Conservation (phyloP, 2,113 vertebrate species). For the Alethe castanea region DNA sequence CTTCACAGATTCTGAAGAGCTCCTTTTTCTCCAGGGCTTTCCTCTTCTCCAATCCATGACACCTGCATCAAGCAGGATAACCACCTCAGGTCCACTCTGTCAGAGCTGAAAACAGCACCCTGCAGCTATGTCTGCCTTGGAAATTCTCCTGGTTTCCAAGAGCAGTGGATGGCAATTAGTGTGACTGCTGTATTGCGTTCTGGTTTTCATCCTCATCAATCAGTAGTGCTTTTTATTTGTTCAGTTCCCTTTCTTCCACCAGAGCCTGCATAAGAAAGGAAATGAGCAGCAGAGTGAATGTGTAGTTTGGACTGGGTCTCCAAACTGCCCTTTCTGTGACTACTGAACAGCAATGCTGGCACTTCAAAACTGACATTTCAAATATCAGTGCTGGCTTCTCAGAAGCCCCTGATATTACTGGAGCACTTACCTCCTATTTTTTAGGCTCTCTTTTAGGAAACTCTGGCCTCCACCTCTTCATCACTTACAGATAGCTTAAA, state of each 20-base stretch:
- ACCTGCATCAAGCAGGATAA: not conserved
- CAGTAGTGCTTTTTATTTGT: not conserved
- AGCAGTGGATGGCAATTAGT: not conserved
- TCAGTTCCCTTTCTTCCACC: not conserved
- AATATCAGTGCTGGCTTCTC: not conserved
- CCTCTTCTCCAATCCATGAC: not conserved
- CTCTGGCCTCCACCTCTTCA: not conserved
- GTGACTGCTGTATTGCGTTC: not conserved
- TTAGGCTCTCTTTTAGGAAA: not conserved
- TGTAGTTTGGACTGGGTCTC: not conserved
- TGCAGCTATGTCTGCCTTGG: not conserved
- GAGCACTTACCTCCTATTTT: not conserved
- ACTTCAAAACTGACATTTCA: not conserved
- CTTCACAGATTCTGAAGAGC: not conserved
- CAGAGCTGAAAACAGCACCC: not conserved
- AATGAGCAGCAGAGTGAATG: not conserved
- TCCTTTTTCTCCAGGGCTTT: not conserved
- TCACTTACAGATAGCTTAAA: constrained; percentile 12
- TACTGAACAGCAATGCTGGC: not conserved
- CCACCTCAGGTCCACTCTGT: not conserved
- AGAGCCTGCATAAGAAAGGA: constrained; percentile 5
- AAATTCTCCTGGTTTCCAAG: not conserved
- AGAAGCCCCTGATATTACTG: not conserved
- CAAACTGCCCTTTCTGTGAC: not conserved
- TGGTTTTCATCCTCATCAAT: constrained; percentile 17